A percentile compares a stretch with the other conserved stretches of the same genome.
phyloP scores from a whole-genome alignment of 1,140 invertebrate genomes.

The Grapholita molesta region DNA sequence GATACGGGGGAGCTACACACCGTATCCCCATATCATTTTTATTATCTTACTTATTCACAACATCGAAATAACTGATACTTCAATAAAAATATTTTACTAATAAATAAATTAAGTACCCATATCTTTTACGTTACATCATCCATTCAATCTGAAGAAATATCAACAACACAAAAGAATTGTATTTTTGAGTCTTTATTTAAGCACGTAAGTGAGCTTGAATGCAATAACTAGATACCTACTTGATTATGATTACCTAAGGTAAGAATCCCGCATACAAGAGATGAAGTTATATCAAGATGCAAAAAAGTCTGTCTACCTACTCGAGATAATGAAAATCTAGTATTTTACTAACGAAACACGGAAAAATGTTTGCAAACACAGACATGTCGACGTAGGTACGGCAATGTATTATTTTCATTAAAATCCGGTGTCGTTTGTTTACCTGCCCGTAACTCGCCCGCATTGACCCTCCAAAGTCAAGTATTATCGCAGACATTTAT shows the following conservation, averaged over 20 bases:
- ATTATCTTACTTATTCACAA: too few species aligned
- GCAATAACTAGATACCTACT: too few species aligned
- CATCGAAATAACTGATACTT: too few species aligned
- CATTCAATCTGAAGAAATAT: not conserved
- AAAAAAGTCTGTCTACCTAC: not conserved
- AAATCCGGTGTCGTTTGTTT: constrained; percentile 3
- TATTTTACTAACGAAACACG: not conserved
- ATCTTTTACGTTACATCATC: not conserved
- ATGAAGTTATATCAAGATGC: not conserved
- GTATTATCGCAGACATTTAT: not conserved
- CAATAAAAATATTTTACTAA: too few species aligned
- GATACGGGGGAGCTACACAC: too few species aligned
- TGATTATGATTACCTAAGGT: too few species aligned
- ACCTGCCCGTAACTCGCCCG: constrained; percentile 3
- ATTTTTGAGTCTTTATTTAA: too few species aligned
- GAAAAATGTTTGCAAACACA: not conserved
- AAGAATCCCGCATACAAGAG: too few species aligned
- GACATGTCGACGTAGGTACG: not conserved
- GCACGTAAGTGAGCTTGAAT: too few species aligned
- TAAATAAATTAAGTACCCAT: not conserved
- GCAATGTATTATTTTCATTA: not conserved
- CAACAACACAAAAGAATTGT: too few species aligned
- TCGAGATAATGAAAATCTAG: not conserved
- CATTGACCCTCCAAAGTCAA: constrained; percentile 10
- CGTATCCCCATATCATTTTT: too few species aligned